A percentile compares a stretch with the other conserved stretches of the same genome.
Conservation (phyloP, 2,113 vertebrate genomes). For the Rhabdomys dilectus region DNA sequence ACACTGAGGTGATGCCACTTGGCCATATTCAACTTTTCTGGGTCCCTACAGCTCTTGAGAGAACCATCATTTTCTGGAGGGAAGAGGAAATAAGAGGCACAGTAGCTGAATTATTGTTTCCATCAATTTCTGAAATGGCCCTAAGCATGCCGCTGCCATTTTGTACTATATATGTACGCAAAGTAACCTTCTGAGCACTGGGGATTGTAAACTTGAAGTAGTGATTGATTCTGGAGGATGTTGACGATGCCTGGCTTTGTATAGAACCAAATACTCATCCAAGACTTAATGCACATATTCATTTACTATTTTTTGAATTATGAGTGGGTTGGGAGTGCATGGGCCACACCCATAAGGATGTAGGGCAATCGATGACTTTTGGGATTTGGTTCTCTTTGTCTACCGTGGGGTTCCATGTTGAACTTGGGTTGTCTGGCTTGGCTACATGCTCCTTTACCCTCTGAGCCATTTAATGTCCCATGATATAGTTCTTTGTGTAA, state of each 20-base stretch:
- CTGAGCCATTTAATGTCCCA: background rate
- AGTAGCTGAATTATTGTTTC: background rate
- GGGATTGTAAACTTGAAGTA: too few relatives aligned
- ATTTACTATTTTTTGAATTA: background rate
- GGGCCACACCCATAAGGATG: background rate
- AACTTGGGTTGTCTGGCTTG: background rate
- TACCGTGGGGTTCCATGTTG: background rate
- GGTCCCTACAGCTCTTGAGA: background rate
- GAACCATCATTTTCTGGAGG: background rate
- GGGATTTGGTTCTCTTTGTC: background rate
- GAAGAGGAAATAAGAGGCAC: too few relatives aligned
- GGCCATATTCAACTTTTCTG: rapidly evolving
- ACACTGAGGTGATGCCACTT: too few relatives aligned
- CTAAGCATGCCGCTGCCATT: background rate
- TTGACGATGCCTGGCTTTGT: too few relatives aligned
- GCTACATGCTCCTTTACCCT: background rate
- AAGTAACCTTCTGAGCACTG: background rate
- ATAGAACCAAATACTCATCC: background rate
- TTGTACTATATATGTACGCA: background rate
- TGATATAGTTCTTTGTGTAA: background rate
- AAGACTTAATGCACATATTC: background rate
- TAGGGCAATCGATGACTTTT: background rate
- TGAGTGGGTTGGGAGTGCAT: background rate
- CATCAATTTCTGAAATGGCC: background rate
- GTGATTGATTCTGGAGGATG: background rate